Conservation (phyloP, 2,888 invertebrate genomes). For the Apodemia hepburni region DNA sequence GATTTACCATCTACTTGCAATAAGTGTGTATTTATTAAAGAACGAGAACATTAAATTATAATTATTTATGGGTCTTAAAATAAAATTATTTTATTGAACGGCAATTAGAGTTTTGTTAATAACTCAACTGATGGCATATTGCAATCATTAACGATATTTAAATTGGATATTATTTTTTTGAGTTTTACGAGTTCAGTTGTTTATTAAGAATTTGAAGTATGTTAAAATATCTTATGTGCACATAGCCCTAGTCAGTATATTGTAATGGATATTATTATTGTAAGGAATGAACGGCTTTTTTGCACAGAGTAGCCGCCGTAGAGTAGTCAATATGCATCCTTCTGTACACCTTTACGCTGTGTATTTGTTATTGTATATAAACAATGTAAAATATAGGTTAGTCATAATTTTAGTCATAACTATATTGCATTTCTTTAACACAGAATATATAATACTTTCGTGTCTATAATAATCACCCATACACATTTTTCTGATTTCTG, state of each 20-base stretch:
- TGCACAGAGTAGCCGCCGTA: slow-evolving; percentile 10
- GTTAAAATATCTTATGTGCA: slow-evolving; percentile 40
- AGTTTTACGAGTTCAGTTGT: too few species aligned
- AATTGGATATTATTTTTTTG: too few species aligned
- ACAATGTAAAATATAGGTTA: slow-evolving; percentile 7
- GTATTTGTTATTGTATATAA: slow-evolving; percentile 1
- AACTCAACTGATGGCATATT: too few species aligned
- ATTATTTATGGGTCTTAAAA: too few species aligned
- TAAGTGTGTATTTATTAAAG: too few species aligned
- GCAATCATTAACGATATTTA: too few species aligned
- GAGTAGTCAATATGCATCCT: slow-evolving; percentile 2
- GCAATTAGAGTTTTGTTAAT: too few species aligned
- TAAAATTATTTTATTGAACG: too few species aligned
- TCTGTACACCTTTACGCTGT: background rate
- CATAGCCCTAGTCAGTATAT: slow-evolving; percentile 62
- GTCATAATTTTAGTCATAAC: background rate
- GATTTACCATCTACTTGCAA: too few species aligned
- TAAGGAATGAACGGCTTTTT: slow-evolving; percentile 4
- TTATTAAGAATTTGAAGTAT: slow-evolving; percentile 3
- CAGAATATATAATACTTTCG: background rate
- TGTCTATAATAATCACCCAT: background rate
- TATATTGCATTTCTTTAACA: background rate
- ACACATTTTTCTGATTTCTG: background rate
- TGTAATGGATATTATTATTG: slow-evolving; percentile 15
- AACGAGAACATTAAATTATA: too few species aligned